Percentiles rank a stretch among this genome's conserved stretches.
Conservation (phyloP, 1,140 invertebrate genomes). For the Ridgeia piscesae region DNA sequence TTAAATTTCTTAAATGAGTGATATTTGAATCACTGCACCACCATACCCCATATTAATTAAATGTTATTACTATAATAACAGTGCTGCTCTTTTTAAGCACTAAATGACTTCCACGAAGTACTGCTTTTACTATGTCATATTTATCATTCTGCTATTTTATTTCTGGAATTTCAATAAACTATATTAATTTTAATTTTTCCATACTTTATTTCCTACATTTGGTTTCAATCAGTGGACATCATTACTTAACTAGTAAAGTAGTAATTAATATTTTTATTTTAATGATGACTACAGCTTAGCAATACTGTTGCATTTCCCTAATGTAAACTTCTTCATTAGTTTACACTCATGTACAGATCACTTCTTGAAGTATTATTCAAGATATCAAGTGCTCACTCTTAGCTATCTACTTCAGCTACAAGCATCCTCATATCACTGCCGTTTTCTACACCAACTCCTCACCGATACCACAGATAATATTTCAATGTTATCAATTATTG, state of each 20-base stretch:
- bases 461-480: neutral
- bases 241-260: too few species aligned
- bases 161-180: neutral
- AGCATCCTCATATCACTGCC: neutral
- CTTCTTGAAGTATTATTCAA: neutral
- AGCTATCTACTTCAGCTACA: neutral
- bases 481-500: neutral
- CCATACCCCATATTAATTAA: too few species aligned
- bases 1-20: too few species aligned
- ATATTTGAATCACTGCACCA: too few species aligned
- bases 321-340: neutral
- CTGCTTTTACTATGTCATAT: neutral
- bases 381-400: neutral
- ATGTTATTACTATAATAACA: too few species aligned
- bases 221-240: neutral
- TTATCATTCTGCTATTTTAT: neutral
- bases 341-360: neutral
- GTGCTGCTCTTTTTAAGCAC: neutral
- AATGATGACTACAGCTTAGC: neutral
- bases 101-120: neutral
- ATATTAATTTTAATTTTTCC: neutral
- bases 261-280: neutral
- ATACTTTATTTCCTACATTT: neutral
- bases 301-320: neutral
- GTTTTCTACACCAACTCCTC: neutral